Conservation (phyloP, 2,797 vertebrate species). For the Parotocinclus haroldoi region DNA sequence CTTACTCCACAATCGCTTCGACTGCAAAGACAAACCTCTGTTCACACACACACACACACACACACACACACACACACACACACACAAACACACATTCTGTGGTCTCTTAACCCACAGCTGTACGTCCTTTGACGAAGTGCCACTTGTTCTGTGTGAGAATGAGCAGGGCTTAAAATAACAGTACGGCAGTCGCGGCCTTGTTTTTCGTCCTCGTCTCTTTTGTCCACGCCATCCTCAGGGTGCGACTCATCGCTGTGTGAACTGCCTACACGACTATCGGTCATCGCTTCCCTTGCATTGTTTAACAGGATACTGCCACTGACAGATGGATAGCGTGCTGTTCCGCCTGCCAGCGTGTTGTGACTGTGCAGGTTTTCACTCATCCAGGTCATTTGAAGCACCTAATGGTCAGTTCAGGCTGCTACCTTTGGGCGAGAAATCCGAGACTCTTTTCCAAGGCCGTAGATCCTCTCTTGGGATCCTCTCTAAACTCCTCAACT, state of each 20-base stretch:
- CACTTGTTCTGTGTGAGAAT: slow-evolving; percentile 13
- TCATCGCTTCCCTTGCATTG: slow-evolving; percentile 45
- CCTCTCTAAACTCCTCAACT: no score
- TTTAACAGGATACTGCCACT: slow-evolving; percentile 43
- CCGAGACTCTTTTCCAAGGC: no score
- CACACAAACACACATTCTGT: slow-evolving; percentile 12
- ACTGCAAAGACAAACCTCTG: not conserved
- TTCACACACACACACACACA: slow-evolving; percentile 17
- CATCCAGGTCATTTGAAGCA: not conserved
- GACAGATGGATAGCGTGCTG: slow-evolving; percentile 37
- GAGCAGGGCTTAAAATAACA: slow-evolving; percentile 35
- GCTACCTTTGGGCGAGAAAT: not conserved
- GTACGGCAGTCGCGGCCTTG: slow-evolving; percentile 33
- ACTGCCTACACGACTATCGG: slow-evolving; percentile 17
- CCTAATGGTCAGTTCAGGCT: not conserved
- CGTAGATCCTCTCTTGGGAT: no score
- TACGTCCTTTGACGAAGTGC: slow-evolving; percentile 25
- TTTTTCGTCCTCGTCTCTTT: slow-evolving; percentile 47
- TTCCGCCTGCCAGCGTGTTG: slow-evolving; percentile 7
- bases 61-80: slow-evolving; percentile 13
- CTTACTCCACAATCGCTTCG: slow-evolving; percentile 28
- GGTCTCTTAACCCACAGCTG: not conserved
- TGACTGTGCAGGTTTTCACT: slow-evolving; percentile 3
- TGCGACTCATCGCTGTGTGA: slow-evolving; percentile 54
- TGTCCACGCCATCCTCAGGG: slow-evolving; percentile 40